Conservation (phyloP, 2,888 invertebrate species). For the Mantis religiosa region DNA sequence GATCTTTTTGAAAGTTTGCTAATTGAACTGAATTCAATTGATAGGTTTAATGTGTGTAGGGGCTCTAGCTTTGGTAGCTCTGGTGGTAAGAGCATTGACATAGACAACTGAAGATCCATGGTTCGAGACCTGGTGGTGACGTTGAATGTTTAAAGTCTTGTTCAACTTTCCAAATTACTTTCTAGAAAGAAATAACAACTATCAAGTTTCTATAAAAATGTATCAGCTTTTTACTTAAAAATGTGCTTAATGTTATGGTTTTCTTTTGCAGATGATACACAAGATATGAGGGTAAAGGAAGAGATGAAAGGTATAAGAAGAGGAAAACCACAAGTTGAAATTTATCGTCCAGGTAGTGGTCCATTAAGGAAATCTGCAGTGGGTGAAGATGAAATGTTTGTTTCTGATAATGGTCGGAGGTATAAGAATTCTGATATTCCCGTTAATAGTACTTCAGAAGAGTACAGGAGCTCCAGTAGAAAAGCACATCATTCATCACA, state of each 20-base stretch:
- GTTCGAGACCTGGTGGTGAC: too few species aligned
- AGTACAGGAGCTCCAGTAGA: slow-evolving; percentile 11
- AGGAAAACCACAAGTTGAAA: slow-evolving; percentile 64
- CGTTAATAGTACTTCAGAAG: slow-evolving; percentile 17
- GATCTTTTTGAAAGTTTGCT: too few species aligned
- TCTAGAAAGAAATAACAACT: too few species aligned
- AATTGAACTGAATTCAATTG: too few species aligned
- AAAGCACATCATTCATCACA: slow-evolving; percentile 19
- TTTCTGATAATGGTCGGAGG: slow-evolving; percentile 25
- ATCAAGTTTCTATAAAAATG: too few species aligned
- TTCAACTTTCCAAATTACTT: too few species aligned
- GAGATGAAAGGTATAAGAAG: slow-evolving; percentile 52
- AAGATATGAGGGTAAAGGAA: slow-evolving; percentile 28
- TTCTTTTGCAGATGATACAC: slow-evolving; percentile 16
- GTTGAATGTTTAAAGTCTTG: too few species aligned
- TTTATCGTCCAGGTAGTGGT: slow-evolving; percentile 74
- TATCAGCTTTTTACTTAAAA: too few species aligned
- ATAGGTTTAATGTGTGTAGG: too few species aligned
- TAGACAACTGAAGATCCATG: too few species aligned
- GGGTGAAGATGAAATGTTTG: slow-evolving; percentile 26
- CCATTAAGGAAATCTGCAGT: slow-evolving; percentile 60
- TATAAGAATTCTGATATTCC: slow-evolving; percentile 26
- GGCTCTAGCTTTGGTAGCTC: too few species aligned
- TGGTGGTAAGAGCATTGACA: too few species aligned
- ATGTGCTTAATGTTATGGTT: neutral